A percentile compares a stretch with the other conserved stretches of the same genome.
phyloP scores from a whole-genome alignment of 2,888 invertebrate species.

The Hirudinaria manillensis region DNA sequence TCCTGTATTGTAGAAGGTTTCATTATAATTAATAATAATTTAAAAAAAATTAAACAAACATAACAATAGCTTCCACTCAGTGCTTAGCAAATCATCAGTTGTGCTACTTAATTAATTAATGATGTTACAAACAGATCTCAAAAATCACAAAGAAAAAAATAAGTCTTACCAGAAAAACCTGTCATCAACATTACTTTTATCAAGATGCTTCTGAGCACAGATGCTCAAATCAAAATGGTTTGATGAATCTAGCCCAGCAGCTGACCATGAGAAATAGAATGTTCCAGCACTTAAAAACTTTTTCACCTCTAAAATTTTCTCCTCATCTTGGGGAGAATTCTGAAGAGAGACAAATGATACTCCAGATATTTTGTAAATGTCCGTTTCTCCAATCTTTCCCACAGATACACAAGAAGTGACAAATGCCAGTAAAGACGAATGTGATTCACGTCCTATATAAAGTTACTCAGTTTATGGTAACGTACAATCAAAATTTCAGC shows the following conservation, averaged over 20 bases:
- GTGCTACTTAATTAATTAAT: too few relatives aligned
- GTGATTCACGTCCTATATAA: slow-evolving; percentile 44
- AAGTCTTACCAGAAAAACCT: slow-evolving; percentile 82
- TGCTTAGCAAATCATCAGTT: too few relatives aligned
- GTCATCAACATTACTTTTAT: slow-evolving; percentile 77
- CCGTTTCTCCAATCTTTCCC: slow-evolving; percentile 87
- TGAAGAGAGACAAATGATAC: slow-evolving; percentile 78
- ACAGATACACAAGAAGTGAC: slow-evolving; percentile 93
- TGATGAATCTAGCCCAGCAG: slow-evolving; percentile 47
- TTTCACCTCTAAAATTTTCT: slow-evolving; percentile 58
- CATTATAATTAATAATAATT: background rate
- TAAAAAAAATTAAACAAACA: too few relatives aligned
- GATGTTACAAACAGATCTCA: background rate
- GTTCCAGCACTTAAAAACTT: slow-evolving; percentile 94
- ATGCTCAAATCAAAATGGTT: slow-evolving; percentile 80
- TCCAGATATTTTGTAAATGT: slow-evolving; percentile 88
- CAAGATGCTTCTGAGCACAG: slow-evolving; percentile 81
- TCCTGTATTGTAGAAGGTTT: slow-evolving; percentile 59
- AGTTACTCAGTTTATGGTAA: background rate
- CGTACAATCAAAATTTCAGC: background rate
- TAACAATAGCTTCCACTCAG: too few relatives aligned
- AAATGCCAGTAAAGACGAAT: slow-evolving; percentile 67
- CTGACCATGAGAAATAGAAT: slow-evolving; percentile 87
- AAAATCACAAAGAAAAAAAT: background rate
- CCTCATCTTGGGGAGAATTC: slow-evolving; percentile 52